Evolutionary conservation across 2,797 vertebrate species (phyloP).

Genomic region (Clamator glandarius): DNA sequence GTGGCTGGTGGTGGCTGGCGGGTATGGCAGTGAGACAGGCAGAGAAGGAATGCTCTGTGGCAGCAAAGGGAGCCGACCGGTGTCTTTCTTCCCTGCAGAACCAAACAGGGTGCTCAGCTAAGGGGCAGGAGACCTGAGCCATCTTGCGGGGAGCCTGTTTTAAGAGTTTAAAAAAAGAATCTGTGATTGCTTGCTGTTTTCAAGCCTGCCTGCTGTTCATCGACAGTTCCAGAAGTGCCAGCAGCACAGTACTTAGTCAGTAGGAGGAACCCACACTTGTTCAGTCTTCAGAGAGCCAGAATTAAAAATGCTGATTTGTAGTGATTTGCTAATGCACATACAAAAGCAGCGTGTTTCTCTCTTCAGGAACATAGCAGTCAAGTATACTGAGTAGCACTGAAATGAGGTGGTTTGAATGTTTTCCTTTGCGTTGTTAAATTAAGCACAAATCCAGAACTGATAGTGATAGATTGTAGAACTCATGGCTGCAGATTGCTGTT

Average conservation of each 20-base stretch:
- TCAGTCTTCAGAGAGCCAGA: not conserved
- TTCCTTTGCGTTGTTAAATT: not conserved
- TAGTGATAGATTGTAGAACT: not conserved
- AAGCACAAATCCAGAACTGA: not conserved
- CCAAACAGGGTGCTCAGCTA: accelerated
- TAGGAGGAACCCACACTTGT: not conserved
- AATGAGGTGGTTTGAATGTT: not conserved
- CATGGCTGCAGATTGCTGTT: accelerated
- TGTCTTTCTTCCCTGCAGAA: not conserved
- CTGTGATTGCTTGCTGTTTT: not conserved
- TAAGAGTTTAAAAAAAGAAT: not conserved
- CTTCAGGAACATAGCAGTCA: not conserved
- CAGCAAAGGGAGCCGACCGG: too few relatives aligned
- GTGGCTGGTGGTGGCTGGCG: too few relatives aligned
- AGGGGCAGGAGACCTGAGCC: not conserved
- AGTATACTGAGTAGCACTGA: not conserved
- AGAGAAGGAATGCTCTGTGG: too few relatives aligned
- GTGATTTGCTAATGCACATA: not conserved
- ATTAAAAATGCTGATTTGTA: not conserved
- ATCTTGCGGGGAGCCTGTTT: not conserved
- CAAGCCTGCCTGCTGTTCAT: not conserved
- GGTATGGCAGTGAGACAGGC: too few relatives aligned
- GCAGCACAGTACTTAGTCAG: accelerated
- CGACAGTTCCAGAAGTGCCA: not conserved
- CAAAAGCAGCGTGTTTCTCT: accelerated